These are phyloP conservation scores for Malachius bipustulatus DNA, from an alignment of 2,888 invertebrate genomes.

Conservation along the genomic window DNA sequence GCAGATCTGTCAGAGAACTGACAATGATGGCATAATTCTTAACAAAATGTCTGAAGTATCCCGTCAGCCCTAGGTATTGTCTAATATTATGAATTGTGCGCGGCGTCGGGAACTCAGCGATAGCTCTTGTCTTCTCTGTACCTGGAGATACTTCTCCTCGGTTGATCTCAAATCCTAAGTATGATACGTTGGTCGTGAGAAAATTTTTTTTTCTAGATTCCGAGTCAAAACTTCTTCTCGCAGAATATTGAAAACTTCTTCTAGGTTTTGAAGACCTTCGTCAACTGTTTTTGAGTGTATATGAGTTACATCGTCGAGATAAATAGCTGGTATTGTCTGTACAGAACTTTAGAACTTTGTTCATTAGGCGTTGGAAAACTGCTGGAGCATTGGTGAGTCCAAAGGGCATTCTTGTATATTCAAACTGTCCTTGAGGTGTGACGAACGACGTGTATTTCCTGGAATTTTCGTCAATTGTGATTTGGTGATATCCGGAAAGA, in stretches of 20 bases:
- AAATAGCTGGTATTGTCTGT: conserved; percentile 12
- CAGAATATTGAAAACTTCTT: conserved; percentile 13
- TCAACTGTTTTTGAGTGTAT: conserved; percentile 13
- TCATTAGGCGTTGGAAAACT: conserved; percentile 18
- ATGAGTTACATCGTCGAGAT: conserved; percentile 17
- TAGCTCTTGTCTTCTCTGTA: no score
- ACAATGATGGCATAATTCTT: no score
- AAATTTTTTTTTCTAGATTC: conserved; percentile 17
- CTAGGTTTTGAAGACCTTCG: no score
- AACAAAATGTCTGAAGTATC: no score
- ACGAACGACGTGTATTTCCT: conserved; percentile 16
- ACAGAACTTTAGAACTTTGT: conserved; percentile 12
- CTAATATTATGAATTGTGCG: no score
- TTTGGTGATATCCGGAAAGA: conserved; percentile 17
- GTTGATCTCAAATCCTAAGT: conserved; percentile 17
- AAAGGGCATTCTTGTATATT: conserved; percentile 11
- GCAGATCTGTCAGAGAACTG: no score
- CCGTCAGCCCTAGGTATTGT: no score
- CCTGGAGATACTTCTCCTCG: conserved; percentile 13
- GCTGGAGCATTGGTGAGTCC: no score
- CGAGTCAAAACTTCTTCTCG: conserved; percentile 16
- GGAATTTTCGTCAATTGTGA: conserved; percentile 14
- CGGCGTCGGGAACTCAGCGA: no score
- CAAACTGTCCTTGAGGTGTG: conserved; percentile 17
- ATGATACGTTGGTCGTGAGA: conserved; percentile 13